Percentiles rank a stretch among this genome's conserved stretches.
These are phyloP conservation scores for Melanotus villosus DNA, from an alignment of 2,888 invertebrate genomes.

Conservation along the genomic window DNA sequence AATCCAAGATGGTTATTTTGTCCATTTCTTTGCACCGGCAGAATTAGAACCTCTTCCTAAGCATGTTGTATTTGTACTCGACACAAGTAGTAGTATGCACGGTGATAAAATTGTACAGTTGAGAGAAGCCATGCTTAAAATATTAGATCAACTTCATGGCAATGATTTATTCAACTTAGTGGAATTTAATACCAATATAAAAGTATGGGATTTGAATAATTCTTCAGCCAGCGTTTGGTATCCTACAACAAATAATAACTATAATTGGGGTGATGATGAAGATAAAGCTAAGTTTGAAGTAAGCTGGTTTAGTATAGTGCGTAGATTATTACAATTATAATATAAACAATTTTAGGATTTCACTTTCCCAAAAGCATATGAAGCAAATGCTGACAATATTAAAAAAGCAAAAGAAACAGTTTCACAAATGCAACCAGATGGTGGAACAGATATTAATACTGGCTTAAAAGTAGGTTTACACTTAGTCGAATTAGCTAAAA, in stretches of 20 bases:
- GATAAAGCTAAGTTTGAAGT: constrained; percentile 45
- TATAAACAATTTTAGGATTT: constrained; percentile 53
- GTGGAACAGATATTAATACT: constrained; percentile 79
- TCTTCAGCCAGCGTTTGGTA: constrained; percentile 64
- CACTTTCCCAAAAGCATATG: constrained; percentile 69
- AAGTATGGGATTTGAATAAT: constrained; percentile 72
- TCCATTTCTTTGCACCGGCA: constrained; percentile 81
- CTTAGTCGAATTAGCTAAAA: constrained; percentile 57
- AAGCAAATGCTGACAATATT: constrained; percentile 72
- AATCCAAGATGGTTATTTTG: constrained; percentile 81
- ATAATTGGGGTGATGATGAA: constrained; percentile 45
- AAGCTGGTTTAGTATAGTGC: not conserved
- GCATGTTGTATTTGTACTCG: constrained; percentile 81
- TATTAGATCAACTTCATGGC: constrained; percentile 74
- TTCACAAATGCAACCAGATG: constrained; percentile 71
- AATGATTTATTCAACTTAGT: constrained; percentile 80
- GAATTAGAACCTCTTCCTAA: constrained; percentile 74
- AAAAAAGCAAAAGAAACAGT: constrained; percentile 74
- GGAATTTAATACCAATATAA: constrained; percentile 72
- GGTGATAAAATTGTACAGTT: constrained; percentile 78
- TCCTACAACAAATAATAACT: constrained; percentile 35
- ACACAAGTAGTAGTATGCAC: constrained; percentile 83
- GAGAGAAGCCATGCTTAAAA: constrained; percentile 78
- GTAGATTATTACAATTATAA: not conserved
- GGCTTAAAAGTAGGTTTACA: constrained; percentile 73